phyloP scores from a whole-genome alignment of 2,888 invertebrate genomes.

The Lasioglossum morio region DNA sequence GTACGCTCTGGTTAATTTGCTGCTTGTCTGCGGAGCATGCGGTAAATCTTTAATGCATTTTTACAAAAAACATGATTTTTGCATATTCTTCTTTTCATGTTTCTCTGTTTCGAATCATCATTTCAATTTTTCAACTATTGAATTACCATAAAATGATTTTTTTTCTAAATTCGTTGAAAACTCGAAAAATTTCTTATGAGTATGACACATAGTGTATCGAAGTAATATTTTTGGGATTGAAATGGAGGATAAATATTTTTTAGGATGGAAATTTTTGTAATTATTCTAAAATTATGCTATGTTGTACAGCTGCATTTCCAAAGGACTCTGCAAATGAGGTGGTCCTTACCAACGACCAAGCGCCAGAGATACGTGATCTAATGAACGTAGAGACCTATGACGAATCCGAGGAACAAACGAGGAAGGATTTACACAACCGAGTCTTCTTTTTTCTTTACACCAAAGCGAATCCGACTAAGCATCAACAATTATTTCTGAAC shows the following conservation, averaged over 20 bases:
- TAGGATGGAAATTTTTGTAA: background rate
- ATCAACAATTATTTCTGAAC: background rate
- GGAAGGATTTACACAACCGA: conserved; percentile 4
- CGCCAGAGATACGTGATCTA: background rate
- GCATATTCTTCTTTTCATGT: background rate
- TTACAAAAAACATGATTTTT: background rate
- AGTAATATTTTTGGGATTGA: background rate
- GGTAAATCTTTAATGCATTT: conserved; percentile 62
- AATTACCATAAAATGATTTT: background rate
- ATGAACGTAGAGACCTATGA: background rate
- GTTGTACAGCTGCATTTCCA: background rate
- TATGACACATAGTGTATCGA: background rate
- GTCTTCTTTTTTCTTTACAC: conserved; percentile 21
- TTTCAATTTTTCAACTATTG: background rate
- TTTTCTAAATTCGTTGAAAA: background rate
- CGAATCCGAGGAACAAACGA: conserved; percentile 28
- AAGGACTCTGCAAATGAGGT: background rate
- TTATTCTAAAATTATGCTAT: background rate
- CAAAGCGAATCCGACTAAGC: background rate
- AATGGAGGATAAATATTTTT: background rate
- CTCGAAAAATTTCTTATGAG: background rate
- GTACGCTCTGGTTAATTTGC: conserved; percentile 61
- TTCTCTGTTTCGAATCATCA: background rate
- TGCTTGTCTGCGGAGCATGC: conserved; percentile 60
- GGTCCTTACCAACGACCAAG: too few relatives aligned